Evolutionary conservation across 2,888 invertebrate genomes (phyloP).

Genomic region (Endotricha flammealis): DNA sequence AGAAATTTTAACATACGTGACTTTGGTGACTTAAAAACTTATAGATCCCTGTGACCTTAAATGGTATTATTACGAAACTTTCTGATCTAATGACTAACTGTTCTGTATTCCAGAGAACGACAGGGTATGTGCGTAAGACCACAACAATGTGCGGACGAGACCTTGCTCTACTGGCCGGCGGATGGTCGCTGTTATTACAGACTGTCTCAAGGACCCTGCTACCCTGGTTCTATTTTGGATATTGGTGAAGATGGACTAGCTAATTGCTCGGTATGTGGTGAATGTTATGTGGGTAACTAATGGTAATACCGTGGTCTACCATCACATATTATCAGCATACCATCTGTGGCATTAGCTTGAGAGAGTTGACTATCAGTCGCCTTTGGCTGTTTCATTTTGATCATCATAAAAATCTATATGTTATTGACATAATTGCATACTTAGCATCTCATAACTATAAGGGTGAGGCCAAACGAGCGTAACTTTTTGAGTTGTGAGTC

Average conservation of each 20-base stretch:
- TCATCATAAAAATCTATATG: too few species aligned
- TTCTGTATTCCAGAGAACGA: slow-evolving; percentile 72
- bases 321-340: too few species aligned
- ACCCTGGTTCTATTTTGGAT: slow-evolving; percentile 83
- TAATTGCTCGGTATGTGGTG: slow-evolving; percentile 81
- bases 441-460: too few species aligned
- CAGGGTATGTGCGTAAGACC: slow-evolving; percentile 86
- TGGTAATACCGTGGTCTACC: too few species aligned
- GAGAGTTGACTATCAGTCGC: too few species aligned
- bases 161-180: slow-evolving; percentile 86
- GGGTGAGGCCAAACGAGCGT: too few species aligned
- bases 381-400: too few species aligned
- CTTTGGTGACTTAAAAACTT: background rate
- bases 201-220: slow-evolving; percentile 86
- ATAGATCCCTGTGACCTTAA: background rate
- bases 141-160: slow-evolving; percentile 80
- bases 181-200: slow-evolving; percentile 86
- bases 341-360: too few species aligned
- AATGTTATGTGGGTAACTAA: too few species aligned
- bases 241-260: slow-evolving; percentile 80
- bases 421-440: too few species aligned
- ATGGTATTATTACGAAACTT: slow-evolving; percentile 3
- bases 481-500: too few species aligned
- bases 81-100: slow-evolving; percentile 11
- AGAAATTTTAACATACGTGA: too few species aligned